Conservation (phyloP, 2,113 vertebrate genomes). For the Urocolius indicus region DNA sequence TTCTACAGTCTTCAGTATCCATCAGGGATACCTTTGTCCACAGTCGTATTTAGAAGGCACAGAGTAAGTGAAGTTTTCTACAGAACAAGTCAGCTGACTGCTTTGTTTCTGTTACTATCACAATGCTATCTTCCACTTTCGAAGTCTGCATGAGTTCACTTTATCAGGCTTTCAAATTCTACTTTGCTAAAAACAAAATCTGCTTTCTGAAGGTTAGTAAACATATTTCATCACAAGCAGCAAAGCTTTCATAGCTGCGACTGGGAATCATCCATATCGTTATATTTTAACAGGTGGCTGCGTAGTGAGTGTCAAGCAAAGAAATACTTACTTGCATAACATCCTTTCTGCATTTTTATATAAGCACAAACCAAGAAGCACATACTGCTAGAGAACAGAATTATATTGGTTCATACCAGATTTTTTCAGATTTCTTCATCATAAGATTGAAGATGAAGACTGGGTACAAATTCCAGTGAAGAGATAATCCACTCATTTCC, state of each 20-base stretch:
- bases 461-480: not conserved
- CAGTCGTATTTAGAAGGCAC: not conserved
- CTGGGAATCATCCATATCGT: not conserved
- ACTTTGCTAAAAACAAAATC: not conserved
- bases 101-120: not conserved
- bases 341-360: slow-evolving; percentile 43
- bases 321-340: slow-evolving; percentile 31
- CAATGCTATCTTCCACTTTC: not conserved
- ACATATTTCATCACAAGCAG: not conserved
- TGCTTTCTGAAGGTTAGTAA: not conserved
- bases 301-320: slow-evolving; percentile 12
- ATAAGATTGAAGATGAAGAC: not conserved
- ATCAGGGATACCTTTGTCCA: not conserved
- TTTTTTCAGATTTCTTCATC: not conserved
- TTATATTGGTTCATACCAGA: not conserved
- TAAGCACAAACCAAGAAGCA: slow-evolving; percentile 27
- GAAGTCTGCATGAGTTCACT: not conserved
- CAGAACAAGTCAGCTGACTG: not conserved
- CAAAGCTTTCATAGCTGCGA: not conserved
- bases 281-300: slow-evolving; percentile 45
- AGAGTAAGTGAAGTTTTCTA: not conserved
- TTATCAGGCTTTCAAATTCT: not conserved
- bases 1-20: not conserved
- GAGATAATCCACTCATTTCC: not conserved
- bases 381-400: not conserved